Evolutionary conservation across 2,797 vertebrate species (phyloP).

Genomic region (Zalophus californianus): DNA sequence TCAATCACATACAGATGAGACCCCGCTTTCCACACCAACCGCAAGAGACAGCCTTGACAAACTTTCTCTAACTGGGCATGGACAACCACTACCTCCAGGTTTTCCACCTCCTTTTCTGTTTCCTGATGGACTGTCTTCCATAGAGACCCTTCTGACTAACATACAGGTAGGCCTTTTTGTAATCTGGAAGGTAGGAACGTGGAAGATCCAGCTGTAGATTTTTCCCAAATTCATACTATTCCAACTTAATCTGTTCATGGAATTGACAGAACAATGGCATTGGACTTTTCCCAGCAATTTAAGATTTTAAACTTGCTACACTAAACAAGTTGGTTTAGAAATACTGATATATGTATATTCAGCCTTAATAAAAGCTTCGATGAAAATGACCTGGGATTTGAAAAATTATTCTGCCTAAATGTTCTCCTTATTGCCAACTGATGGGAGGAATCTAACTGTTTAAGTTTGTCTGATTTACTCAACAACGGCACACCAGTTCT

Average conservation of each 20-base stretch:
- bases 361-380: constrained; percentile 66
- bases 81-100: constrained; percentile 96
- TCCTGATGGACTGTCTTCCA: constrained; percentile 98
- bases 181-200: constrained; percentile 67
- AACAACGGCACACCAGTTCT: constrained; percentile 81
- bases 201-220: constrained; percentile 66
- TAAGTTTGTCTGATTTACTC: constrained; percentile 82
- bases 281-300: constrained; percentile 75
- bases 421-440: constrained; percentile 79
- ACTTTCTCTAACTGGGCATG: constrained; percentile 96
- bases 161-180: constrained; percentile 95
- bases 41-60: constrained; percentile 99
- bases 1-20: constrained; percentile 97
- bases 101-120: constrained; percentile 99
- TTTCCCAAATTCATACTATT: constrained; percentile 73
- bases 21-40: constrained; percentile 97
- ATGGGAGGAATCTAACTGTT: constrained; percentile 83
- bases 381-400: constrained; percentile 78
- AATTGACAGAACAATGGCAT: constrained; percentile 74
- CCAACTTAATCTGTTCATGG: constrained; percentile 76
- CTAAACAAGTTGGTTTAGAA: constrained; percentile 76
- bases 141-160: constrained; percentile 99
- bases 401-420: constrained; percentile 79
- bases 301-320: constrained; percentile 77
- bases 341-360: constrained; percentile 73